Evolutionary conservation across 2,888 invertebrate species (phyloP).

Genomic region (Eupeodes latifasciatus): DNA sequence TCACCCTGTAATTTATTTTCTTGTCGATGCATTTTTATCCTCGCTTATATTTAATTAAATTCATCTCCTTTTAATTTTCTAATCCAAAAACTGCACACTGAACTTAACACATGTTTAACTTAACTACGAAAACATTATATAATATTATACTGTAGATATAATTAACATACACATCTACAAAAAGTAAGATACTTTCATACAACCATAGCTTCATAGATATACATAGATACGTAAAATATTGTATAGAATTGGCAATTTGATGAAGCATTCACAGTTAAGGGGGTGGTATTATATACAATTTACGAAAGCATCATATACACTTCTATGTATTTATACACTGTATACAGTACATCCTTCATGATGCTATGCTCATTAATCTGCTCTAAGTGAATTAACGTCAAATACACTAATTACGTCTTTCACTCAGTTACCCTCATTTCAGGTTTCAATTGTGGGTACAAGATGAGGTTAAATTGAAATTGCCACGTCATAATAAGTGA

Average conservation of each 20-base stretch:
- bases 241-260: conserved; percentile 14
- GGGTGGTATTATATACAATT: background rate
- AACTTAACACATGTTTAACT: conserved; percentile 34
- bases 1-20: conserved; percentile 54
- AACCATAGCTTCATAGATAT: background rate
- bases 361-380: conserved; percentile 78
- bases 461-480: conserved; percentile 77
- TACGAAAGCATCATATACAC: no score
- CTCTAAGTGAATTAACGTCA: conserved; percentile 79
- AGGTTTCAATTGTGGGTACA: conserved; percentile 77
- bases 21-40: conserved; percentile 69
- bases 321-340: background rate
- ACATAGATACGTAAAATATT: background rate
- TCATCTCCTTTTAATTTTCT: conserved; percentile 27
- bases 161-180: no score
- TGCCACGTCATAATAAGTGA: conserved; percentile 73
- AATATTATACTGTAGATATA: background rate
- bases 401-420: conserved; percentile 78
- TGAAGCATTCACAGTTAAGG: conserved; percentile 2
- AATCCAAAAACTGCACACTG: conserved; percentile 15
- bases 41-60: conserved; percentile 60
- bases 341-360: conserved; percentile 72
- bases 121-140: background rate
- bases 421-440: conserved; percentile 79
- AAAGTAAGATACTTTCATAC: background rate